A percentile compares a stretch with the other conserved stretches of the same genome.
phyloP scores from a whole-genome alignment of 2,797 vertebrate genomes.

The Peromyscus nudipes region DNA sequence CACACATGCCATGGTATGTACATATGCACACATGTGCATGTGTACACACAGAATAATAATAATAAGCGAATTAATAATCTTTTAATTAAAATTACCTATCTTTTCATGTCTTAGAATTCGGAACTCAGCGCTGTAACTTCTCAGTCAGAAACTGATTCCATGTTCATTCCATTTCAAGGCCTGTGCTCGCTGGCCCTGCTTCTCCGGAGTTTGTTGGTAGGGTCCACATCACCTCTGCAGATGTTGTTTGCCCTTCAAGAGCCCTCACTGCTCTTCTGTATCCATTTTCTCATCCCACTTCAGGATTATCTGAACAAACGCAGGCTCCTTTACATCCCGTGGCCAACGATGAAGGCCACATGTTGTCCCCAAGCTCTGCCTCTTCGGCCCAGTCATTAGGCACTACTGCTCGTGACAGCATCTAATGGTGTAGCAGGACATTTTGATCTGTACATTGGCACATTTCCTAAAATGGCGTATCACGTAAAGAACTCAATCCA shows the following conservation, averaged over 20 bases:
- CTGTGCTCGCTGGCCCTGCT: neutral
- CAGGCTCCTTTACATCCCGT: neutral
- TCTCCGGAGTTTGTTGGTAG: neutral
- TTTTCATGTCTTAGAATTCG: neutral
- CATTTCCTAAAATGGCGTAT: constrained; percentile 1
- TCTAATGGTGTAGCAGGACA: too few relatives aligned
- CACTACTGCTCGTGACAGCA: neutral
- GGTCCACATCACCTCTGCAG: neutral
- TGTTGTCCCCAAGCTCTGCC: neutral
- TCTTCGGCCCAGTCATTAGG: neutral
- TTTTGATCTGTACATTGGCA: neutral
- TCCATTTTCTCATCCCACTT: neutral
- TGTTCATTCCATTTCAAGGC: neutral
- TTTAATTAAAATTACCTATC: neutral
- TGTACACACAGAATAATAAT: neutral
- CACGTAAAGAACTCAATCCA: neutral
- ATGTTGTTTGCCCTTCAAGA: neutral
- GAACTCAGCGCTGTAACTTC: neutral
- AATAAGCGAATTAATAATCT: neutral
- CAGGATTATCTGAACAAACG: neutral
- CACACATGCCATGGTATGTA: too few relatives aligned
- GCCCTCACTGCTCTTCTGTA: neutral
- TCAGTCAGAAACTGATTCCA: neutral
- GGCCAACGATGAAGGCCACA: neutral
- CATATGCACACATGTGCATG: neutral